Evolutionary conservation across 1,140 invertebrate species (phyloP), one percentile per base, ranked within the genome.

Genomic region (Ruditapes philippinarum): DNA sequence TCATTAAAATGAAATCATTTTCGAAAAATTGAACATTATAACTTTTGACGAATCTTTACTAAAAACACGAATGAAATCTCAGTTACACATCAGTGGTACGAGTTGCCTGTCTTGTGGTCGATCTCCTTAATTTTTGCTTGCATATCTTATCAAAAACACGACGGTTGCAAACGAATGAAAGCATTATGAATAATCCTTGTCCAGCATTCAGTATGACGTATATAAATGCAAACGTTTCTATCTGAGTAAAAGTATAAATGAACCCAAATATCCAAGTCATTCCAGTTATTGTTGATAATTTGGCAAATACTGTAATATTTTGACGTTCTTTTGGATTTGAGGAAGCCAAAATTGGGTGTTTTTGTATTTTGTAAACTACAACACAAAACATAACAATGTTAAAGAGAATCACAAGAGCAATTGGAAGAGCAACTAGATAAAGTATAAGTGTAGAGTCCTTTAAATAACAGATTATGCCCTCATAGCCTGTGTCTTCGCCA

Each of bases 201-300:
- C 60, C 38, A 28, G 81, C 60, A 51, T 83, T 83, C 22, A 83
- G 33, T 5, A 83, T 45, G 14, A 70, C 49, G 22, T 45, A 83
- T 40, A 83, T 25, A 45, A 45, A 70, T 36, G 81, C 28, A 70
- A 83, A 45, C 3, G 25, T 19, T 33, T 12, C 33, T 4, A 70
- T 25, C 4, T 83, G 9, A 12, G 65, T 84, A 19, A 33, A 84
- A 17, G 42, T 57, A 51, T 73, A 84, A 14, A 84, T 65, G 33
- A 84, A 84, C 5, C 82, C 82, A 84, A 84, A 84, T 0, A 84
- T 54, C 82, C 82, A 84, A 28, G 60, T 84, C 33, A 84, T 84
- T n/a, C 82, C 82, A 19, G 82, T 84, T n/a, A 84, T 42, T 36
- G 82, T 51, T 0, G 82, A 68, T 3, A 84, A 57, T 54, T 84